phyloP scores from a whole-genome alignment of 2,797 vertebrate genomes.

The Bufotes viridis region DNA sequence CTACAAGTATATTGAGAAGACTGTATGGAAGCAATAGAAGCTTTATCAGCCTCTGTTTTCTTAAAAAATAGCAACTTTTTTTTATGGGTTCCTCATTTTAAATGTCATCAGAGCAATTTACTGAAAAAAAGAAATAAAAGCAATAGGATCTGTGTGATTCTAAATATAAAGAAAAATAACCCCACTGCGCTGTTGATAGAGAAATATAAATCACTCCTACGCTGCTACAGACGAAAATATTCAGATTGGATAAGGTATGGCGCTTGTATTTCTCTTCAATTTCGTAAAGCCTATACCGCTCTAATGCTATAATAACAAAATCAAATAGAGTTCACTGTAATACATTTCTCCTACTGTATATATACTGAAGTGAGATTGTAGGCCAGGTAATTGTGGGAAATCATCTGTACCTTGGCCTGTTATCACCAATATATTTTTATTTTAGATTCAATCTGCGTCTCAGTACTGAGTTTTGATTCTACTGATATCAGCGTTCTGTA shows the following conservation, averaged over 20 bases:
- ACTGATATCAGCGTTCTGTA: neutral
- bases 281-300: neutral
- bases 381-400: slow-evolving; percentile 11
- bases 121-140: neutral
- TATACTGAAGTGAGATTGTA: neutral
- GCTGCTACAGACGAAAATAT: neutral
- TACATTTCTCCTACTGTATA: neutral
- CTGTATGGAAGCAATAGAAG: neutral
- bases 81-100: neutral
- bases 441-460: neutral
- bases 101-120: neutral
- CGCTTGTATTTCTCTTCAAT: neutral
- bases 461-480: neutral
- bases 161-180: slow-evolving; percentile 10
- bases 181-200: neutral
- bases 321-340: neutral
- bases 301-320: neutral
- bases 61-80: neutral
- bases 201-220: slow-evolving; percentile 9
- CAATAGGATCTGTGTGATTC: neutral
- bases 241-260: neutral
- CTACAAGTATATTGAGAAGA: neutral
- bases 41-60: neutral
- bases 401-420: neutral
- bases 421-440: neutral